Conservation (phyloP, 2,888 invertebrate species). For the Xanthia icteritia region DNA sequence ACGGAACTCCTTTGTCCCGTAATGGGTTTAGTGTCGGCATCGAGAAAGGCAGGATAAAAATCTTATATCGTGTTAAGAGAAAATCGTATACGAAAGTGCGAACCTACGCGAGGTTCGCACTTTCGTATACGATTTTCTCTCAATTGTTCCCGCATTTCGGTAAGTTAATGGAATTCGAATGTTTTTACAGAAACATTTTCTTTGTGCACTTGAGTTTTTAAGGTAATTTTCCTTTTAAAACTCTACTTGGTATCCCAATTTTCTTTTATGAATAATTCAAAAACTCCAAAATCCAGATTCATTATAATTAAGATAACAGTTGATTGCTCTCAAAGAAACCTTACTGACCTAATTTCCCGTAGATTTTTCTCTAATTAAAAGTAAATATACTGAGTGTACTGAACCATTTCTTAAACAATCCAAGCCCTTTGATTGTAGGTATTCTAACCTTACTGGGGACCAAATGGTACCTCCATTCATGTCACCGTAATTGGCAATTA, state of each 20-base stretch:
- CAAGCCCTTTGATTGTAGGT: conserved; percentile 36
- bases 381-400: conserved; percentile 36
- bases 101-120: conserved; percentile 47
- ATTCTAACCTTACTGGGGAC: conserved; percentile 44
- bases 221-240: background rate
- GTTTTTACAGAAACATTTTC: conserved; percentile 1
- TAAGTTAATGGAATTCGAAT: conserved; percentile 45
- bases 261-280: conserved; percentile 22
- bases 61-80: conserved; percentile 54
- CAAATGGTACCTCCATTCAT: conserved; percentile 71
- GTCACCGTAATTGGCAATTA: conserved; percentile 77
- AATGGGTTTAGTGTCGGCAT: conserved; percentile 72
- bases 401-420: conserved; percentile 54
- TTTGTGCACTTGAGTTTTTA: background rate
- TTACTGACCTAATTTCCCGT: conserved; percentile 15
- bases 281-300: conserved; percentile 17
- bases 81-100: too few species aligned
- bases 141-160: conserved; percentile 52
- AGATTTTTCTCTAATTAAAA: conserved; percentile 53
- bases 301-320: conserved; percentile 28
- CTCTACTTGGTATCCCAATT: background rate
- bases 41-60: conserved; percentile 60
- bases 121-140: conserved; percentile 48
- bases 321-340: conserved; percentile 24
- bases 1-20: conserved; percentile 72